Evolutionary conservation across 2,797 vertebrate species (phyloP).

Genomic region (Coranthus polyacanthus): DNA sequence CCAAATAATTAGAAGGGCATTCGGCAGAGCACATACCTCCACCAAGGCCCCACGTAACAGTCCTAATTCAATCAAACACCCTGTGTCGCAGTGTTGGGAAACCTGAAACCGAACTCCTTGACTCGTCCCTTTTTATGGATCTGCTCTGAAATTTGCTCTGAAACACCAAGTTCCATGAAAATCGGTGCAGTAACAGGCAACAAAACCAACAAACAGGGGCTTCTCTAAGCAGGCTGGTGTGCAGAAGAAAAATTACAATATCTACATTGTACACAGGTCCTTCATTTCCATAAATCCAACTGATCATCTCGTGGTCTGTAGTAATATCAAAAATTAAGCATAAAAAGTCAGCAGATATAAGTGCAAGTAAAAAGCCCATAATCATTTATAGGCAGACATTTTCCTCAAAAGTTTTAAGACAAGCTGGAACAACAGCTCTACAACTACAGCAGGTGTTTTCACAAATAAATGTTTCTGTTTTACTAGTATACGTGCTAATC

Average conservation of each 20-base stretch:
- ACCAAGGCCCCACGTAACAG: no score
- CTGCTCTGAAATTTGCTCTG: no score
- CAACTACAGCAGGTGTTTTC: background rate
- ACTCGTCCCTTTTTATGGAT: no score
- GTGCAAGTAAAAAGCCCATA: background rate
- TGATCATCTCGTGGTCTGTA: background rate
- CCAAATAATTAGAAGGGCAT: background rate
- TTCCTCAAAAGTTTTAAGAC: background rate
- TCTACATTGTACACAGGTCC: conserved; percentile 14
- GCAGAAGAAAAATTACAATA: background rate
- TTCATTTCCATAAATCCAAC: conserved; percentile 18
- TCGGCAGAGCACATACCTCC: background rate
- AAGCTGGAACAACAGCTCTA: background rate
- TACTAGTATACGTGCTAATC: background rate
- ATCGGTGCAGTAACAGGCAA: no score
- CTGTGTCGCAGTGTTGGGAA: no score
- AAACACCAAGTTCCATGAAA: no score
- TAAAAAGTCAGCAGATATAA: background rate
- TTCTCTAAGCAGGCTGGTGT: background rate
- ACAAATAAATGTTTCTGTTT: background rate
- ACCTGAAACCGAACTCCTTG: no score
- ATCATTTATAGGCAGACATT: background rate
- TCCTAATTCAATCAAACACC: no score
- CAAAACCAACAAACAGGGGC: no score
- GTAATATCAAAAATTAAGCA: background rate